Evolutionary conservation across 2,797 vertebrate genomes (phyloP).

Genomic region (Cryptoprocta ferox): DNA sequence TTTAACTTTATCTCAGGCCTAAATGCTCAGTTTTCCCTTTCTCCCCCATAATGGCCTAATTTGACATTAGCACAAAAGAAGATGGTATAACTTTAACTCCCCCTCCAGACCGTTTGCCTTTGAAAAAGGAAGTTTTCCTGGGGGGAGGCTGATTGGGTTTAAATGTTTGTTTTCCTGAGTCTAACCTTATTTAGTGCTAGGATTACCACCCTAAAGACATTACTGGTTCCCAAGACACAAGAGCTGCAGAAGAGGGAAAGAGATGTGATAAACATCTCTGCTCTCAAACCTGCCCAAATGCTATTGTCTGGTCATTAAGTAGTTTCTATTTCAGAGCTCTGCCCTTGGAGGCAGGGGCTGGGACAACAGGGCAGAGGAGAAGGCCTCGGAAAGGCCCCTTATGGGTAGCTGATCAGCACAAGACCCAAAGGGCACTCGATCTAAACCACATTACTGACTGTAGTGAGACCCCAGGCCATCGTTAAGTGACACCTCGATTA

Average conservation of each 20-base stretch:
- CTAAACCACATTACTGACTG: conserved; percentile 94
- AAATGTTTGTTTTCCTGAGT: conserved; percentile 95
- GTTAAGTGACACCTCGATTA: conserved; percentile 95
- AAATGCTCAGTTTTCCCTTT: conserved; percentile 64
- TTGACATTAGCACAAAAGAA: conserved; percentile 73
- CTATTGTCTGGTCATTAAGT: conserved; percentile 95
- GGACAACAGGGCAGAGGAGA: conserved; percentile 89
- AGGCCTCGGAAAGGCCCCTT: conserved; percentile 89
- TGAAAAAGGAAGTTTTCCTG: conserved; percentile 79
- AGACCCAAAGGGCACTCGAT: conserved; percentile 92
- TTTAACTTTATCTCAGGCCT: conserved; percentile 61
- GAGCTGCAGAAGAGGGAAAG: conserved; percentile 92
- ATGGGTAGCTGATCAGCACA: conserved; percentile 89
- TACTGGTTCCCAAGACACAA: conserved; percentile 97
- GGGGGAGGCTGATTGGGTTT: conserved; percentile 72
- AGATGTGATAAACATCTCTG: conserved; percentile 94
- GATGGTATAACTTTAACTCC: conserved; percentile 63
- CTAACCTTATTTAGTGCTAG: conserved; percentile 97
- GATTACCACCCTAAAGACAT: conserved; percentile 96
- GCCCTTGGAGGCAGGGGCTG: conserved; percentile 90
- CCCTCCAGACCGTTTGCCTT: conserved; percentile 73
- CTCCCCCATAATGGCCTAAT: conserved; percentile 68
- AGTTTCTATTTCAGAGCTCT: conserved; percentile 92
- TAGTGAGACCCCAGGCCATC: conserved; percentile 88
- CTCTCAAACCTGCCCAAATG: conserved; percentile 91